Base-by-base conservation (phyloP, 2,797 vertebrate species). In the Neopelma chrysocephalum region DNA sequence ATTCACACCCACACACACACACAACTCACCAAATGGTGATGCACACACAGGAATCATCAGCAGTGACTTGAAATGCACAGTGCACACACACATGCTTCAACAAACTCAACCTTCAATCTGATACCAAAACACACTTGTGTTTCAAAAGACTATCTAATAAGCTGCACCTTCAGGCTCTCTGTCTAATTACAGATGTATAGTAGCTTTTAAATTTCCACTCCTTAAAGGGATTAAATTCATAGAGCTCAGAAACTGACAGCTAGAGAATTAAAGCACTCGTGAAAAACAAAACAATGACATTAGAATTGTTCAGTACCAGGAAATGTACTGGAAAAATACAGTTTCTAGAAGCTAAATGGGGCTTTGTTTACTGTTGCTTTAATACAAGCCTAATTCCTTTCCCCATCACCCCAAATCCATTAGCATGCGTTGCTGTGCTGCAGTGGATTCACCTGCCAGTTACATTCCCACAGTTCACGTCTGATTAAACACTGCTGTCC, bases 401-500 rank as follows among this genome's bases (percentile, higher is more conserved):
- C 38, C 61, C 64, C 40, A 73, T 77, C 78, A 85, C 58, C 81
- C 82, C 61, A 95, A 87, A 87, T 61, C 83, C 81, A 95, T 94
- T 71, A 95, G 82, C 71, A 87, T 65, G 88, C 77, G 5, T n/a
- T 90, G 65, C 82, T 87, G 57, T 71, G 75, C 93, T 87, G 69
- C 89, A 69, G 78, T 71, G 65, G 61, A 90, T 96, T 95, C 91
- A 73, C 73, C 86, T 95, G 93, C 89, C 93, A 96, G 93, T 90
- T 95, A 76, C 86, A 94, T 94, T 96, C 91, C 93, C 94, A 97
- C 81, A 94, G 80, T 21, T 68, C 71, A 4, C 47, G 53, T 89
- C 88, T 95, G 91, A 84, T 90, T 95, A 92, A 95, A 92, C 53
- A 50, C 64, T 85, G 90, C 90, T 90, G 73, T 96, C 96, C 88